phyloP scores from a whole-genome alignment of 2,113 vertebrate genomes.

The Halcyon malimbica region DNA sequence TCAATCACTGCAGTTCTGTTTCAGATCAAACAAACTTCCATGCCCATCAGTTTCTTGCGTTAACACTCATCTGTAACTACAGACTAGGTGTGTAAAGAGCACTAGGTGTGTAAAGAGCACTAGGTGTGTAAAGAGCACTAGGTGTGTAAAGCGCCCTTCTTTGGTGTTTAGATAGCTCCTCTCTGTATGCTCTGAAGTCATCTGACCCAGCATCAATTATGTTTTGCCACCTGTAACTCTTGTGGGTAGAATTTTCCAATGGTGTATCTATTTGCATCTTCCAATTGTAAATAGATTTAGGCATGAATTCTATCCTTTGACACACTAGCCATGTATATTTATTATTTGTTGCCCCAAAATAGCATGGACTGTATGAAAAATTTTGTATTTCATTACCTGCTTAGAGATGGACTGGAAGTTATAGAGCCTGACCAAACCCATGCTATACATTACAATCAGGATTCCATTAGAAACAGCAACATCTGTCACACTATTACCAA shows the following conservation, averaged over 20 bases:
- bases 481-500: constrained; percentile 88
- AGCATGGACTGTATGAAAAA: not conserved
- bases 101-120: not conserved
- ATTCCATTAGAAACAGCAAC: constrained; percentile 90
- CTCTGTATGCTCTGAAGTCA: not conserved
- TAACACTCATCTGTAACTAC: not conserved
- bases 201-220: not conserved
- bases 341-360: not conserved
- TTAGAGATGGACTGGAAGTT: constrained; percentile 89
- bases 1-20: not conserved
- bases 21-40: not conserved
- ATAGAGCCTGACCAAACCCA: constrained; percentile 90
- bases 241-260: not conserved
- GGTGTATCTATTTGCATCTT: not conserved
- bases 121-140: not conserved
- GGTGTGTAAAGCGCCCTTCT: not conserved
- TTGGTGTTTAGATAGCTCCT: not conserved
- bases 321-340: not conserved
- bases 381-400: constrained; percentile 76
- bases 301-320: not conserved
- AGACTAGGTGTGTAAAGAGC: not conserved
- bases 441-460: constrained; percentile 89
- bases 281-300: not conserved
- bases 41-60: not conserved
- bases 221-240: not conserved